Percentiles rank a stretch among this genome's conserved stretches.
phyloP scores from a whole-genome alignment of 1,140 invertebrate genomes.

The Drosophila trapezifrons region DNA sequence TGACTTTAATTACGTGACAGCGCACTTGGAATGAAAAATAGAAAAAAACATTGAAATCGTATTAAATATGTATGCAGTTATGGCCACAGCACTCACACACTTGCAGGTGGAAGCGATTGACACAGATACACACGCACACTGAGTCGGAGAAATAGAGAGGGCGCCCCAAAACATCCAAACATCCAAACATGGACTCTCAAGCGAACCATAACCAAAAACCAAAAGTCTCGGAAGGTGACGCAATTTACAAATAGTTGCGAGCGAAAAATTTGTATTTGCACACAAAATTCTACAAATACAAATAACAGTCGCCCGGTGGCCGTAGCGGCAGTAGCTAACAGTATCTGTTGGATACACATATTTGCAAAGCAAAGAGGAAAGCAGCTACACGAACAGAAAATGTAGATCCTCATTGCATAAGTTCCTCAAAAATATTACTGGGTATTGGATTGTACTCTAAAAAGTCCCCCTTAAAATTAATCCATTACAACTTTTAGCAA shows the following conservation, averaged over 20 bases:
- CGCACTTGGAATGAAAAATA: slow-evolving; percentile 38
- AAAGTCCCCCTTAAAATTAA: too few relatives aligned
- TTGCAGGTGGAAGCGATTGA: slow-evolving; percentile 41
- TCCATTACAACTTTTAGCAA: too few relatives aligned
- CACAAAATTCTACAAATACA: slow-evolving; percentile 58
- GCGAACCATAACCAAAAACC: slow-evolving; percentile 43
- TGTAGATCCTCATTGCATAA: background rate
- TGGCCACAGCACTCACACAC: slow-evolving; percentile 30
- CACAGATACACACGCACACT: slow-evolving; percentile 58
- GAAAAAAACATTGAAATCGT: slow-evolving; percentile 65
- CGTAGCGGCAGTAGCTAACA: slow-evolving; percentile 44
- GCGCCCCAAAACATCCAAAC: slow-evolving; percentile 8
- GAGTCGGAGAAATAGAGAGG: slow-evolving; percentile 14
- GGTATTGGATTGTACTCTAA: background rate
- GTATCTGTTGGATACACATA: slow-evolving; percentile 53
- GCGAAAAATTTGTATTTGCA: slow-evolving; percentile 48
- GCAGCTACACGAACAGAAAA: slow-evolving; percentile 22
- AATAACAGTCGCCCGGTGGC: slow-evolving; percentile 31
- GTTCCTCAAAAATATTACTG: background rate
- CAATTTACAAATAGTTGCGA: slow-evolving; percentile 69
- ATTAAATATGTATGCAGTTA: slow-evolving; percentile 74
- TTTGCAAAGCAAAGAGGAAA: slow-evolving; percentile 51
- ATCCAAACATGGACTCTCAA: slow-evolving; percentile 54
- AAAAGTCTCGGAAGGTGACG: slow-evolving; percentile 57
- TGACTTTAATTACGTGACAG: slow-evolving; percentile 78